These are phyloP conservation scores for Rosalia funebris DNA, from an alignment of 2,888 invertebrate genomes.

Conservation along the genomic window DNA sequence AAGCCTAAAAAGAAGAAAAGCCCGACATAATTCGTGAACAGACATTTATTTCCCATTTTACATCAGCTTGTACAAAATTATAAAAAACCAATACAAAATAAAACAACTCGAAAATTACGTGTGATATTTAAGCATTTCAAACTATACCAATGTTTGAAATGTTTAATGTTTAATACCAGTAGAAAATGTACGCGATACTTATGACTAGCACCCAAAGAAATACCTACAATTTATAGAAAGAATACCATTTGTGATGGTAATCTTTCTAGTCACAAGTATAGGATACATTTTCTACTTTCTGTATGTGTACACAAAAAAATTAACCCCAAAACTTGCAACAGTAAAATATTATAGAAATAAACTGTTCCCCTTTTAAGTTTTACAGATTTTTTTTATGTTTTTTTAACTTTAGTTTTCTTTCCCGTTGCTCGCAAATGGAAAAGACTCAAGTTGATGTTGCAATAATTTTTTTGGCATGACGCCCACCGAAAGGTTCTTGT, in stretches of 20 bases:
- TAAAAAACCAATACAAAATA: constrained; percentile 46
- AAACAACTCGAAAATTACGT: constrained; percentile 44
- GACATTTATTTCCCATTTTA: constrained; percentile 56
- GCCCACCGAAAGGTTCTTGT: constrained; percentile 35
- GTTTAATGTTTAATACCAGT: no score
- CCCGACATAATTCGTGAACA: constrained; percentile 51
- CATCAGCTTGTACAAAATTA: constrained; percentile 49
- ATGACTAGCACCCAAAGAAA: constrained; percentile 51
- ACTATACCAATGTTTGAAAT: no score
- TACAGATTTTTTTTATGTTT: constrained; percentile 61
- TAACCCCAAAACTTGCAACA: constrained; percentile 28
- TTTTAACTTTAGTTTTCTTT: constrained; percentile 50
- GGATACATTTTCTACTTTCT: background rate
- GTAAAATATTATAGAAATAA: constrained; percentile 52
- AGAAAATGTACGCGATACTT: constrained; percentile 43
- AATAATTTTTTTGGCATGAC: constrained; percentile 60
- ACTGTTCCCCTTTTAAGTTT: constrained; percentile 58
- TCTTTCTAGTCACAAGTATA: no score
- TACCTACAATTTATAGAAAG: constrained; percentile 35
- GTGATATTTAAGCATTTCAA: constrained; percentile 37
- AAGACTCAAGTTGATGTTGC: constrained; percentile 62
- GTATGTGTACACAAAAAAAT: constrained; percentile 23
- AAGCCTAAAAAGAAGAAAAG: no score
- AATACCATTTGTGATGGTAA: no score
- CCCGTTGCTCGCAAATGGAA: constrained; percentile 63